These are phyloP conservation scores for Zenarchopterus dispar DNA, from an alignment of 2,797 vertebrate species.

Conservation along the genomic window DNA sequence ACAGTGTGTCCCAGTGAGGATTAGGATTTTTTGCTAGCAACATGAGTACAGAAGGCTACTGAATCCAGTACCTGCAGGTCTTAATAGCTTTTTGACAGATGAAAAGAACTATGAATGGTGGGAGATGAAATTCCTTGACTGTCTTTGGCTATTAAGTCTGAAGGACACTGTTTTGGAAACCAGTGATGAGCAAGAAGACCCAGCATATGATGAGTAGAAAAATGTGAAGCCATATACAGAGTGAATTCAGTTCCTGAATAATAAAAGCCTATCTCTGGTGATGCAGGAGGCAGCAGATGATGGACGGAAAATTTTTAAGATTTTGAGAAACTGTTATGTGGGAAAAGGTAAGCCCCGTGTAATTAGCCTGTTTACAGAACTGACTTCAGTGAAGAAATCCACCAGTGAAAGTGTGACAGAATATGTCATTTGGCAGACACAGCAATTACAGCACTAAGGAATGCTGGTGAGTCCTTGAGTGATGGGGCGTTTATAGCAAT, in stretches of 20 bases:
- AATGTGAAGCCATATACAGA: neutral
- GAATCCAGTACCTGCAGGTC: neutral
- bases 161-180: neutral
- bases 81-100: neutral
- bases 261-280: too few relatives aligned
- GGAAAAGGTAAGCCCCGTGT: neutral
- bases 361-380: neutral
- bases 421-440: neutral
- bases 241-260: too few relatives aligned
- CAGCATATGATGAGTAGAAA: neutral
- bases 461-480: neutral
- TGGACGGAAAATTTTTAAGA: neutral
- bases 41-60: neutral
- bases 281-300: neutral
- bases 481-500: too few relatives aligned
- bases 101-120: neutral
- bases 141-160: neutral
- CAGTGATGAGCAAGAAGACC: neutral
- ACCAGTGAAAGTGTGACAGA: neutral
- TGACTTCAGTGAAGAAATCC: neutral
- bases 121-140: neutral
- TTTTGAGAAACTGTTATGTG: neutral
- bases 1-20: neutral
- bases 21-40: neutral
- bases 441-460: neutral